phyloP scores from a whole-genome alignment of 2,113 vertebrate genomes.

The Formicarius rufipectus region DNA sequence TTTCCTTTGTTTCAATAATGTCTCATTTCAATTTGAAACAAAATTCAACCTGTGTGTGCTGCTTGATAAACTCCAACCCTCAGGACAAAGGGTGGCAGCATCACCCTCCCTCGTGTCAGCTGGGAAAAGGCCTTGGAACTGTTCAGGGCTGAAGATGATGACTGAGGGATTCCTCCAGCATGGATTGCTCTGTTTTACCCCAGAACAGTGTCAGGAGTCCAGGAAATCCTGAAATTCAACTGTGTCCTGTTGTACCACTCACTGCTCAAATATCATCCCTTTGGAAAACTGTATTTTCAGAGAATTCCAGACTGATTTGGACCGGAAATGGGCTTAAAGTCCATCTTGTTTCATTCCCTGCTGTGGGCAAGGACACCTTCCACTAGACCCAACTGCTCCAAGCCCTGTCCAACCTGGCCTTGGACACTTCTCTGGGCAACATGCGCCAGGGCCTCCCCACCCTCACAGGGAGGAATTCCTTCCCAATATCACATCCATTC shows the following conservation, averaged over 20 bases:
- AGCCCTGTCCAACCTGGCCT: fast-evolving
- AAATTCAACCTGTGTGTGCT: not conserved
- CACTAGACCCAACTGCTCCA: not conserved
- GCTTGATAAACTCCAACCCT: slow-evolving; percentile 18
- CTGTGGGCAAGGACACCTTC: not conserved
- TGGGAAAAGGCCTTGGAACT: not conserved
- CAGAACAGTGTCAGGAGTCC: fast-evolving
- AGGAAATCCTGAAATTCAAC: not conserved
- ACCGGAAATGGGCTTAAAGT: not conserved
- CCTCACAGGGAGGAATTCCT: not conserved
- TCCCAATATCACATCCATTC: not conserved
- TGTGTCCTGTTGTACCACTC: fast-evolving
- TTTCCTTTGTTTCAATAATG: slow-evolving; percentile 58
- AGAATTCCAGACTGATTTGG: not conserved
- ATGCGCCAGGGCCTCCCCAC: not conserved
- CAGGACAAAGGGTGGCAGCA: not conserved
- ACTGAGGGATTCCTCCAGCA: not conserved
- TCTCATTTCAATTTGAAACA: slow-evolving; percentile 68
- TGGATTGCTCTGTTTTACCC: not conserved
- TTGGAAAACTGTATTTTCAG: fast-evolving
- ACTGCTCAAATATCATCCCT: not conserved
- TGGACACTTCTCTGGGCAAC: not conserved
- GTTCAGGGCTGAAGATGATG: not conserved
- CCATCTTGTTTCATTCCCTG: not conserved
- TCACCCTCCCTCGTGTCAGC: not conserved